Base-by-base conservation (phyloP, 1,140 invertebrate genomes). In the Alviniconcha marisindica region DNA sequence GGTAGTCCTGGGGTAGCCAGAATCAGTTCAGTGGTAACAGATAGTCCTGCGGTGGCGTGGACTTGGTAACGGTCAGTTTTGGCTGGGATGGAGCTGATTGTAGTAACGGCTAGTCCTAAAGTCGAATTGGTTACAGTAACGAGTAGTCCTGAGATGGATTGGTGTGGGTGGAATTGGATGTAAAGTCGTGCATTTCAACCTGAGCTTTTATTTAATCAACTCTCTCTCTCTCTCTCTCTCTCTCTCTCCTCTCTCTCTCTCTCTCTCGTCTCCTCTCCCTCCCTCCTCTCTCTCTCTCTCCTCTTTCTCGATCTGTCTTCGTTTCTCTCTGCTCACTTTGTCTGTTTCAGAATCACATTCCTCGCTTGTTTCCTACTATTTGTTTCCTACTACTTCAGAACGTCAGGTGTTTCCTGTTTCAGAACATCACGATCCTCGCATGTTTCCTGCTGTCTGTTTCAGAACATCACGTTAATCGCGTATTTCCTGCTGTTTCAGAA, bases 151-250 rank as follows among this genome's bases (percentile, higher is more conserved):
- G 48, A 51, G 48, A 7, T 7, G 7, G 48, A 10, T 51, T 7
- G 18, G 48, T 10, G 48, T 10, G 48, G 18, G 48, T 10, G 48
- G 18, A 51, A 51, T 7, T 10, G 48, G 48, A 51, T 7, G 18
- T 7, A 51, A 18, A 51, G 48, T 10, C 7, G 18, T 7, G 18
- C 7, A 51, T 18, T 5, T 18, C 15, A 4, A 10, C 4, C 15
- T 18, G 4, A 28, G 10, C n/a, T 4, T 60, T 28, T 60, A 4
- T 24, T 4, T 28, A 10, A 24, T 24, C n/a, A 18, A 12, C 24
- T n/a, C 56, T 60, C 56, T 60, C 56, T 60, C 56, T 60, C 56
- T 60, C 10, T 60, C 56, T n/a, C 56, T 60, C 56, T 60, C 56
- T 60, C 56, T 60, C 56, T 60, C 56, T 60, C 15, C 56, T 60